A percentile compares a stretch with the other conserved stretches of the same genome.
Conservation (phyloP, 2,113 vertebrate genomes). For the Corydoras maculifer region DNA sequence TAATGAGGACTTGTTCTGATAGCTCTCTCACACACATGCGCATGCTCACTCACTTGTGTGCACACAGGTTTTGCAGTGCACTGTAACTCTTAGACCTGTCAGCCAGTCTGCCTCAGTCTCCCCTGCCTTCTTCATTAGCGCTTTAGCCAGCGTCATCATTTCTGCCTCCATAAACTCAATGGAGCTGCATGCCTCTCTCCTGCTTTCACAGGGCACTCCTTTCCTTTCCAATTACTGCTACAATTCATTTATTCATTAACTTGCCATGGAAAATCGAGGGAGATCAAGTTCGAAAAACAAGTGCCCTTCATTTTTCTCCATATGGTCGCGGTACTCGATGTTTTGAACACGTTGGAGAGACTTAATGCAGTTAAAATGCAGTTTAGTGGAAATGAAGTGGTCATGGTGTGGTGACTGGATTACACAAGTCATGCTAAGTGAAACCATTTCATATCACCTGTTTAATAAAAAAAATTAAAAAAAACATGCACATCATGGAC, state of each 20-base stretch:
- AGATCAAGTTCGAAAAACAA: conserved; percentile 39
- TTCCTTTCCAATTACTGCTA: conserved; percentile 45
- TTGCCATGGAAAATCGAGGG: conserved; percentile 34
- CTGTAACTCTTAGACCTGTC: conserved; percentile 25
- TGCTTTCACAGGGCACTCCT: conserved; percentile 36
- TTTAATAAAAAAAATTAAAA: background rate
- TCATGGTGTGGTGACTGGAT: conserved; percentile 14
- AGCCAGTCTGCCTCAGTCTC: conserved; percentile 27
- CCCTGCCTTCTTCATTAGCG: conserved; percentile 44
- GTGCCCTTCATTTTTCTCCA: conserved; percentile 31
- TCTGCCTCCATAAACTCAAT: conserved; percentile 48
- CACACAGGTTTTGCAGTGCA: conserved; percentile 19
- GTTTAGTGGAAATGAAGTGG: conserved; percentile 14
- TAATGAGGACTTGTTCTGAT: conserved; percentile 36
- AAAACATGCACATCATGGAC: no score
- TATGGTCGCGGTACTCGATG: conserved; percentile 27
- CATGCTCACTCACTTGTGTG: conserved; percentile 3
- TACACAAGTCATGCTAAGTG: conserved; percentile 15
- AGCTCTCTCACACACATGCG: background rate
- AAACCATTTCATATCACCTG: conserved; percentile 22
- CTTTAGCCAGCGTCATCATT: conserved; percentile 51
- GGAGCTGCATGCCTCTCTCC: conserved; percentile 31
- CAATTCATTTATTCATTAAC: conserved; percentile 50
- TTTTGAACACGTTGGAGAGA: conserved; percentile 34
- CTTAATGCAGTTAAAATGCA: conserved; percentile 38